These are phyloP conservation scores for Benthosema pterotum DNA, from an alignment of 2,797 vertebrate genomes.

Conservation along the genomic window DNA sequence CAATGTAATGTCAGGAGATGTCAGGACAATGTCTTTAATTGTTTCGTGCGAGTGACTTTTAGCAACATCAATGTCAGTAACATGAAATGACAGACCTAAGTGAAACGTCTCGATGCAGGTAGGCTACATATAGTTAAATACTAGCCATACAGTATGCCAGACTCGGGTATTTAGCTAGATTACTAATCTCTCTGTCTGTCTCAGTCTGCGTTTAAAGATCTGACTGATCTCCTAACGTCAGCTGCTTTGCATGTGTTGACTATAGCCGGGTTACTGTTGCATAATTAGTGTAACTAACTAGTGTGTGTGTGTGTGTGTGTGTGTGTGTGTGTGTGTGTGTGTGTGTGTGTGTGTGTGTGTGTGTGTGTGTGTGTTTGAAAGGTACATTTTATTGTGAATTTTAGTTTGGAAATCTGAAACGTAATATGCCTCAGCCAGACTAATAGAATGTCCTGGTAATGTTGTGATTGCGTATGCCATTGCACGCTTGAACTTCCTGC, in stretches of 20 bases:
- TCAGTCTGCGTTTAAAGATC: conserved; percentile 50
- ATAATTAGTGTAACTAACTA: neutral
- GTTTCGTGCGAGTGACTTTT: no score
- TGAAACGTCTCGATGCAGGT: neutral
- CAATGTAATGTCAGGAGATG: no score
- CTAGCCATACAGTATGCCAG: conserved; percentile 6
- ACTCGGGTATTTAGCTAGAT: conserved; percentile 48
- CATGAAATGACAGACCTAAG: no score
- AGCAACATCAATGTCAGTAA: no score
- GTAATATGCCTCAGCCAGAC: conserved; percentile 10
- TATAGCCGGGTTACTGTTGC: neutral
- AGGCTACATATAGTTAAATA: neutral
- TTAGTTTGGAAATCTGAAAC: neutral
- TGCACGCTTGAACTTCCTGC: neutral
- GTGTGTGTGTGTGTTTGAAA: no score
- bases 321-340: no score
- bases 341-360: no score
- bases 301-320: no score
- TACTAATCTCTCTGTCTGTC: conserved; percentile 63
- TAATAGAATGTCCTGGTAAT: conserved; percentile 1
- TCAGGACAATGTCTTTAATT: neutral
- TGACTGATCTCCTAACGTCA: conserved; percentile 28
- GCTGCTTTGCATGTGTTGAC: neutral
- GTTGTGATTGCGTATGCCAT: conserved; percentile 1
- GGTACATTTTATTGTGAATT: no score